phyloP scores from a whole-genome alignment of 92 coral and sea anemone genomes.

The Desmophyllum pertusum region DNA sequence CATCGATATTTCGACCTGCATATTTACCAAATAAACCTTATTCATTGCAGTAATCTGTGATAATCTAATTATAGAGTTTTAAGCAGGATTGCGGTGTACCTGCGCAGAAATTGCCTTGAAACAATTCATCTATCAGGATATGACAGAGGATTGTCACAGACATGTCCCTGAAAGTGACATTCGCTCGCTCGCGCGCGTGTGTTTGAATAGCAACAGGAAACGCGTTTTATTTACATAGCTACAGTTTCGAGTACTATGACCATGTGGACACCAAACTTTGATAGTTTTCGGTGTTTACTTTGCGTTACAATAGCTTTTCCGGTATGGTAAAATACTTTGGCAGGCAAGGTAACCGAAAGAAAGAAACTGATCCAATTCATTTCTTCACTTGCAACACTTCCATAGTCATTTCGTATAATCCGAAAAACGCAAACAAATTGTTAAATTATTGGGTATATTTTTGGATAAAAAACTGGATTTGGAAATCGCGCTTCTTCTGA shows the following conservation, averaged over 20 bases:
- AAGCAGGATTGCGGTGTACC: background rate
- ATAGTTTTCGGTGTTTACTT: conserved; percentile 4
- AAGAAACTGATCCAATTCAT: background rate
- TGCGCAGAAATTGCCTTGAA: background rate
- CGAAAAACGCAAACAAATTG: background rate
- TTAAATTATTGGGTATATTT: background rate
- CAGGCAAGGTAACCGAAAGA: conserved; percentile 23
- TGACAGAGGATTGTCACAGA: background rate
- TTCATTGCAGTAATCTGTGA: background rate
- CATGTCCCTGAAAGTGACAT: background rate
- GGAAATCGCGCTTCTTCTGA: background rate
- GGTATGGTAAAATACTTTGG: conserved; percentile 29
- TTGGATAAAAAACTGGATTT: background rate
- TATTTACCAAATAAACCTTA: background rate
- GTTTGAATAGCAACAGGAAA: conserved; percentile 14
- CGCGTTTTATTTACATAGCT: background rate
- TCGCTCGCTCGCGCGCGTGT: conserved; percentile 11
- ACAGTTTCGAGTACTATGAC: conserved; percentile 8
- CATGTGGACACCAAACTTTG: background rate
- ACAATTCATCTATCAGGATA: background rate
- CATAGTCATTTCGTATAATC: background rate
- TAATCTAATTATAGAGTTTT: background rate
- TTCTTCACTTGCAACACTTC: background rate
- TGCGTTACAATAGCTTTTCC: conserved; percentile 23
- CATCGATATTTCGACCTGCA: background rate